Evolutionary conservation across 64 coral and sea anemone genomes (phyloP).

Genomic region (Cladopsammia gracilis): DNA sequence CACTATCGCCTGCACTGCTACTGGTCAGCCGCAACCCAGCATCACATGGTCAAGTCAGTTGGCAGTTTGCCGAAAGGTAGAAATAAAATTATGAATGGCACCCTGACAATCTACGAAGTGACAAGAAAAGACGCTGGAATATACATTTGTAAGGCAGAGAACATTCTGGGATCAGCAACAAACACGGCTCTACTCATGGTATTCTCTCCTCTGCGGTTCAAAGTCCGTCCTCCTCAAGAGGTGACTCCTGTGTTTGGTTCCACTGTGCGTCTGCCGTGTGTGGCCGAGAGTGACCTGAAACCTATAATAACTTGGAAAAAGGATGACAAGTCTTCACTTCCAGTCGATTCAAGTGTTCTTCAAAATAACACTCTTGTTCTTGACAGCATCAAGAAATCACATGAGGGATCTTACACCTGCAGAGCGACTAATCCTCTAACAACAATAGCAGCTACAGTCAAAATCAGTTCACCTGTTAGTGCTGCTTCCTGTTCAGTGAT

Average conservation of each 20-base stretch:
- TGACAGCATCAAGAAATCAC: too few relatives aligned
- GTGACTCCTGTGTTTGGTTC: neutral
- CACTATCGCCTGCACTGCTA: constrained; percentile 13
- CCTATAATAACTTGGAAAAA: too few relatives aligned
- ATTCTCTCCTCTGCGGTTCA: neutral
- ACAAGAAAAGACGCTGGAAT: neutral
- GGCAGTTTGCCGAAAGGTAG: neutral
- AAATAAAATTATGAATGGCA: neutral
- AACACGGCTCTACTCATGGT: neutral
- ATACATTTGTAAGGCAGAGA: neutral
- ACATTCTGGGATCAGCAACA: neutral
- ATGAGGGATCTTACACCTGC: too few relatives aligned
- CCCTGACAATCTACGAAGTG: neutral
- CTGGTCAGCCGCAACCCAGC: constrained; percentile 20
- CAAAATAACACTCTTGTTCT: too few relatives aligned
- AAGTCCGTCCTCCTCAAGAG: neutral
- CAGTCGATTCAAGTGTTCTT: too few relatives aligned
- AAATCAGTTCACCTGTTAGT: too few relatives aligned
- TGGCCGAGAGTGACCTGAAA: neutral
- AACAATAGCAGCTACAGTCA: too few relatives aligned
- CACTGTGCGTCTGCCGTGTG: neutral
- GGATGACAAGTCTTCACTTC: too few relatives aligned
- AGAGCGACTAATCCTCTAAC: too few relatives aligned
- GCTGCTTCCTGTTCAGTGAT: too few relatives aligned
- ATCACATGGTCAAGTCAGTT: constrained; percentile 25